Percentiles rank a stretch among this genome's conserved stretches.
These are phyloP conservation scores for Cerceris ruficornis DNA, from an alignment of 2,888 invertebrate species.

Conservation along the genomic window DNA sequence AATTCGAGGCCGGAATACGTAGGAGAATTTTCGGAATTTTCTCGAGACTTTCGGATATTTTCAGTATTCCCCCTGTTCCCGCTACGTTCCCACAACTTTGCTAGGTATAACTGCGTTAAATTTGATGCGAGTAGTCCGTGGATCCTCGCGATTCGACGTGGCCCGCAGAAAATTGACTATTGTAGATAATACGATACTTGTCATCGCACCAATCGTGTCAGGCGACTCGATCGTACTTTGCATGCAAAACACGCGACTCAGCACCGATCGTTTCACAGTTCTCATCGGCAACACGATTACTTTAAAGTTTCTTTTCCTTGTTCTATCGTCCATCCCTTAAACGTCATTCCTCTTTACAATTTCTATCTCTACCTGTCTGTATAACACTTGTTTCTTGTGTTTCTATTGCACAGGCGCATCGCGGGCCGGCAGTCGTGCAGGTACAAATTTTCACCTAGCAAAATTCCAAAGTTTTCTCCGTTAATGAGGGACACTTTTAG, in stretches of 20 bases:
- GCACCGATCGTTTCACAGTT: too few relatives aligned
- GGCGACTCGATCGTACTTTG: too few relatives aligned
- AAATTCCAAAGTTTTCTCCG: conserved; percentile 38
- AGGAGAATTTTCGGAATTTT: conserved; percentile 11
- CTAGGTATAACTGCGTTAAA: too few relatives aligned
- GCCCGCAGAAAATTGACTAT: too few relatives aligned
- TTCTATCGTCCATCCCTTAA: conserved; percentile 12
- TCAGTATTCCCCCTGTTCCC: too few relatives aligned
- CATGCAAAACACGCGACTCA: too few relatives aligned
- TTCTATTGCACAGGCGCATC: conserved; percentile 67
- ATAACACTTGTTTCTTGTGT: conserved; percentile 65
- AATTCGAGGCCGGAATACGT: conserved; percentile 50
- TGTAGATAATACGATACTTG: too few relatives aligned
- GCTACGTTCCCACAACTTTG: too few relatives aligned
- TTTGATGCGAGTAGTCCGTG: too few relatives aligned
- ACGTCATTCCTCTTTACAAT: conserved; percentile 10
- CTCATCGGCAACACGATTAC: not conserved
- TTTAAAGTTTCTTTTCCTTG: conserved; percentile 6
- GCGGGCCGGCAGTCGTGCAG: conserved; percentile 67
- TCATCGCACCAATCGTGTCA: too few relatives aligned
- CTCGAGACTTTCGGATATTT: too few relatives aligned
- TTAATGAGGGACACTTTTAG: conserved; percentile 56
- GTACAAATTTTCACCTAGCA: conserved; percentile 53
- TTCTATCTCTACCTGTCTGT: conserved; percentile 52
- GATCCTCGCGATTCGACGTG: too few relatives aligned